Evolutionary conservation across 2,113 vertebrate genomes (phyloP).

Genomic region (Cavia porcellus): DNA sequence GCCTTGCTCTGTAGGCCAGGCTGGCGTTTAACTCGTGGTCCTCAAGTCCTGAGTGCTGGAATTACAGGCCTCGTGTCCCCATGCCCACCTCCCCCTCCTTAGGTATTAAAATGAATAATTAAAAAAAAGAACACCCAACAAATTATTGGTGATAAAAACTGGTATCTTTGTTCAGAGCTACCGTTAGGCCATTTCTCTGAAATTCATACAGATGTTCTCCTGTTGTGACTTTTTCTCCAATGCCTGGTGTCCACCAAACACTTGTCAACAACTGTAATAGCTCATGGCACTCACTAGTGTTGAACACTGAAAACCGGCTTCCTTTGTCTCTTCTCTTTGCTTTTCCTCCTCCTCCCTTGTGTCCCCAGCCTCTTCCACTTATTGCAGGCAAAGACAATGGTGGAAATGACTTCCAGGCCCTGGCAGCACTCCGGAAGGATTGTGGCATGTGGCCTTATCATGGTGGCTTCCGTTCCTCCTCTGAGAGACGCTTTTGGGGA

Average conservation of each 20-base stretch:
- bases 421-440: slow-evolving; percentile 58
- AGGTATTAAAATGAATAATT: slow-evolving; percentile 6
- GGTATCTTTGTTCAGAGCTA: neutral
- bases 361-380: neutral
- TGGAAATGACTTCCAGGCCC: slow-evolving; percentile 21
- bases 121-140: neutral
- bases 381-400: slow-evolving; percentile 32
- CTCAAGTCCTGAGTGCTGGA: neutral
- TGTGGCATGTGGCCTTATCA: neutral
- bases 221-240: neutral
- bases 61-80: neutral
- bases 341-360: neutral
- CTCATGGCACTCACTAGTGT: neutral
- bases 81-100: neutral
- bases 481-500: neutral
- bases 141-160: neutral
- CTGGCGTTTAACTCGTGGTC: neutral
- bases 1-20: neutral
- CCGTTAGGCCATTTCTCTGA: neutral
- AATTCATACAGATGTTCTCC: neutral
- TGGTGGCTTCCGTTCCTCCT: slow-evolving; percentile 62
- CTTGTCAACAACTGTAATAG: neutral
- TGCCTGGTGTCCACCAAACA: neutral
- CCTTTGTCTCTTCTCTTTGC: neutral
- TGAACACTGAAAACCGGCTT: neutral